A percentile compares a stretch with the other conserved stretches of the same genome.
phyloP scores from a whole-genome alignment of 2,113 vertebrate genomes.

The Nansenia antarctica region DNA sequence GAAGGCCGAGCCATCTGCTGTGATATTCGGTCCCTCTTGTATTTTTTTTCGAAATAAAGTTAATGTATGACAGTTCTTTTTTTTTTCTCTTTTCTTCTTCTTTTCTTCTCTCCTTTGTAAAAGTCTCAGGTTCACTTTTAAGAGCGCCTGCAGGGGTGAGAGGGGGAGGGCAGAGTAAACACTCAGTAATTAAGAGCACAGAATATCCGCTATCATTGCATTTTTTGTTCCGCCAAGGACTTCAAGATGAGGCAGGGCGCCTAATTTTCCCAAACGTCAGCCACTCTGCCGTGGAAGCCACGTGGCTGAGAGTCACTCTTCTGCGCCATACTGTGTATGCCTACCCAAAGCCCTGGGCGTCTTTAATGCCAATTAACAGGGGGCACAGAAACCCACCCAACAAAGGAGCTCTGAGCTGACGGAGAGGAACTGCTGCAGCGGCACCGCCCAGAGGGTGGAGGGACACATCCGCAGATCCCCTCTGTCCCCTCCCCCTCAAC shows the following conservation, averaged over 20 bases:
- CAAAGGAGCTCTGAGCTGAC: conserved; percentile 55
- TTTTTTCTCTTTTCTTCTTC: too few species aligned
- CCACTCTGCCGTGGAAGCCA: conserved; percentile 48
- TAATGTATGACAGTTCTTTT: conserved; percentile 3
- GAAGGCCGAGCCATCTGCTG: too few species aligned
- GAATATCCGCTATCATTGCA: conserved; percentile 74
- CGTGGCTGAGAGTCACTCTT: conserved; percentile 34
- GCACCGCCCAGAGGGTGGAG: conserved; percentile 37
- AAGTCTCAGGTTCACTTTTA: conserved; percentile 32
- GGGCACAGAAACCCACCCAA: conserved; percentile 55
- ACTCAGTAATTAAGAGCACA: conserved; percentile 72
- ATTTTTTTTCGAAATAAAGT: conserved; percentile 13
- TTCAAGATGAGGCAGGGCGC: conserved; percentile 48
- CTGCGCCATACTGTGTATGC: conserved; percentile 18
- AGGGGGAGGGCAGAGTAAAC: conserved; percentile 65
- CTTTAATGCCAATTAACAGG: conserved; percentile 76
- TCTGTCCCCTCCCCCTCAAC: not conserved
- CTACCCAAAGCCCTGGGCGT: conserved; percentile 56
- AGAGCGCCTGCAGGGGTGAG: conserved; percentile 27
- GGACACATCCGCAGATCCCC: conserved; percentile 32
- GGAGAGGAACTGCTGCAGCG: conserved; percentile 47
- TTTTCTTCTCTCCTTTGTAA: conserved; percentile 23
- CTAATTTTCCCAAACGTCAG: conserved; percentile 59
- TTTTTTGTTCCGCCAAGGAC: conserved; percentile 66
- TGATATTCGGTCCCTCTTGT: conserved; percentile 2